Conservation (phyloP, 1,140 invertebrate species). For the Aethina tumida region DNA sequence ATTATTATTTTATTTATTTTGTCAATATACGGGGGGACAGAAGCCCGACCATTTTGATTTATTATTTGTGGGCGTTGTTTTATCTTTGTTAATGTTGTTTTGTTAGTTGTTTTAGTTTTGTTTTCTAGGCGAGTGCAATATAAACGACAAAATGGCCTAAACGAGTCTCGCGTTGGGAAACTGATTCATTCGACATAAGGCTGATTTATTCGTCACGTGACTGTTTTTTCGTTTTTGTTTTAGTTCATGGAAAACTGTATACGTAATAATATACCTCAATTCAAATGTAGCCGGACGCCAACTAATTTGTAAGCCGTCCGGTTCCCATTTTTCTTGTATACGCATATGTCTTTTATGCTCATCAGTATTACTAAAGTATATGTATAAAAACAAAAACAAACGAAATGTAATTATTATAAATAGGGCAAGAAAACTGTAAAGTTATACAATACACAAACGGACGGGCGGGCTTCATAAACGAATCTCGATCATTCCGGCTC, state of each 20-base stretch:
- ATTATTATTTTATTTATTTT: conserved; percentile 7
- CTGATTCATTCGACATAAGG: conserved; percentile 16
- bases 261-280: conserved; percentile 37
- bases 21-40: conserved; percentile 1
- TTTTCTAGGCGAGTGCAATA: not conserved
- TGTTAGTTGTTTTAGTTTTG: conserved; percentile 3
- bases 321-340: conserved; percentile 16
- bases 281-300: not conserved
- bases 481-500: too few species aligned
- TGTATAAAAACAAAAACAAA: conserved; percentile 8
- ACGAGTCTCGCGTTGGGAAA: not conserved
- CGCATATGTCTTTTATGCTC: conserved; percentile 13
- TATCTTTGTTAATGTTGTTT: conserved; percentile 4
- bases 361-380: conserved; percentile 5
- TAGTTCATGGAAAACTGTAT: conserved; percentile 30
- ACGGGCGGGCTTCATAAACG: too few species aligned
- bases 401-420: conserved; percentile 4
- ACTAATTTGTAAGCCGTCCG: not conserved
- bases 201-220: conserved; percentile 15
- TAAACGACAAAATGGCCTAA: conserved; percentile 5
- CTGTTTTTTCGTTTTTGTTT: conserved; percentile 9
- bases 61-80: not conserved
- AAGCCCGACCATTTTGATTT: not conserved
- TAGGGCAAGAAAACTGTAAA: conserved; percentile 6
- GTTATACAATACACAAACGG: too few species aligned